These are phyloP conservation scores for Salticus scenicus DNA, from an alignment of 2,888 invertebrate genomes.

Conservation along the genomic window DNA sequence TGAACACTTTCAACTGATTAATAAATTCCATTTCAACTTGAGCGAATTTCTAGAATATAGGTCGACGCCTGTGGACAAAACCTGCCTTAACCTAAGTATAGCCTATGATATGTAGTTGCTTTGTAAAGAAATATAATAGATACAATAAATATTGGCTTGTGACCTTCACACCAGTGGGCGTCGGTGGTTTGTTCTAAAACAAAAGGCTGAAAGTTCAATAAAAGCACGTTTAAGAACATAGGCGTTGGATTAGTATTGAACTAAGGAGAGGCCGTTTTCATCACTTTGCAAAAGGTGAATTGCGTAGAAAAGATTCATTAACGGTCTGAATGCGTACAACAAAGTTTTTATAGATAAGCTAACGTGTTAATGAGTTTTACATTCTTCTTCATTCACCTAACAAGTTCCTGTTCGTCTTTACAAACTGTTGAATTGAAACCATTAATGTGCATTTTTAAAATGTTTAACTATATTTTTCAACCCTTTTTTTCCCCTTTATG, in stretches of 20 bases:
- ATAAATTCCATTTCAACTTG: background rate
- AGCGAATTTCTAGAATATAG: background rate
- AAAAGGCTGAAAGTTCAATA: slow-evolving; percentile 12
- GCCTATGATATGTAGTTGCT: background rate
- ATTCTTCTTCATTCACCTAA: background rate
- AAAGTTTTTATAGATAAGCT: background rate
- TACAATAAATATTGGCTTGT: background rate
- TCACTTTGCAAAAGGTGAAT: background rate
- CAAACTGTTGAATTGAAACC: background rate
- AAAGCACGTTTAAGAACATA: background rate
- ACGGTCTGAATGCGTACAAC: background rate
- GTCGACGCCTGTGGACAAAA: background rate
- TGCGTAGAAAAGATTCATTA: background rate
- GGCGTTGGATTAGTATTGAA: slow-evolving; percentile 9
- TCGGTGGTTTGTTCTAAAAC: slow-evolving; percentile 12
- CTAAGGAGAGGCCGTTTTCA: background rate
- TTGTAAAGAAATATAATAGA: too few relatives aligned
- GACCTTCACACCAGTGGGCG: slow-evolving; percentile 2
- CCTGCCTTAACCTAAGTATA: background rate
- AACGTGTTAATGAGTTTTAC: background rate
- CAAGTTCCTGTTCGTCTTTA: background rate
- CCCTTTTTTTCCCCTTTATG: too few relatives aligned
- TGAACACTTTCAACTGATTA: too few relatives aligned
- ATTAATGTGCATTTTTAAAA: too few relatives aligned
- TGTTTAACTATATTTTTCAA: too few relatives aligned